Evolutionary conservation across 1,140 invertebrate species (phyloP).

Genomic region (Mamestra configurata): DNA sequence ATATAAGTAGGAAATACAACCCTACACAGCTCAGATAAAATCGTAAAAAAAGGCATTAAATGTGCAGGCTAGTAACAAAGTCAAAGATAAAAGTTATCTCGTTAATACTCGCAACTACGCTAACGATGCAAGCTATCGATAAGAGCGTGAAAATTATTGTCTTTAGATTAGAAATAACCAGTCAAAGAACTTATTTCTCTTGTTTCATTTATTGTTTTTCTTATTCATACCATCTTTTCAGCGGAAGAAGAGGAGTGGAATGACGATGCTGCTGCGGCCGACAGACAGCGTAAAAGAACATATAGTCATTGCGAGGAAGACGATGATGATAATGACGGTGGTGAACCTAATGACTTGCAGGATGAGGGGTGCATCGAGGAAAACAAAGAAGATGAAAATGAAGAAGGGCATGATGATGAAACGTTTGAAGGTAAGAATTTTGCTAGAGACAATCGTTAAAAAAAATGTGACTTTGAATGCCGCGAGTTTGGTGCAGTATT

Average conservation of each 20-base stretch:
- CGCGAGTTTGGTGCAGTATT: no score
- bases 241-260: slow-evolving; percentile 82
- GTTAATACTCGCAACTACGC: neutral
- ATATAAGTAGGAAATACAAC: slow-evolving; percentile 36
- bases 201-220: neutral
- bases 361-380: slow-evolving; percentile 60
- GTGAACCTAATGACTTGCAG: slow-evolving; percentile 55
- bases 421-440: slow-evolving; percentile 51
- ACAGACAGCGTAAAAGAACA: slow-evolving; percentile 52
- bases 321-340: slow-evolving; percentile 60
- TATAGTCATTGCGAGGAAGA: slow-evolving; percentile 29
- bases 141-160: no score
- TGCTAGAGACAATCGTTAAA: neutral
- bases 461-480: no score
- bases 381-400: slow-evolving; percentile 59
- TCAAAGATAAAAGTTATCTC: neutral
- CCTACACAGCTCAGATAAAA: neutral
- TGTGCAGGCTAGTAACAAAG: neutral
- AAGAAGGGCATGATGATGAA: slow-evolving; percentile 50
- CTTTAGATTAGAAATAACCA: no score
- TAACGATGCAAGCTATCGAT: neutral
- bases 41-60: neutral
- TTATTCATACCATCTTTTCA: slow-evolving; percentile 57
- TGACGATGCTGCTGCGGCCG: slow-evolving; percentile 60
- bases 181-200: neutral